A percentile compares a stretch with the other conserved stretches of the same genome.
phyloP scores from a whole-genome alignment of 2,888 invertebrate genomes.

The Rosalia funebris region DNA sequence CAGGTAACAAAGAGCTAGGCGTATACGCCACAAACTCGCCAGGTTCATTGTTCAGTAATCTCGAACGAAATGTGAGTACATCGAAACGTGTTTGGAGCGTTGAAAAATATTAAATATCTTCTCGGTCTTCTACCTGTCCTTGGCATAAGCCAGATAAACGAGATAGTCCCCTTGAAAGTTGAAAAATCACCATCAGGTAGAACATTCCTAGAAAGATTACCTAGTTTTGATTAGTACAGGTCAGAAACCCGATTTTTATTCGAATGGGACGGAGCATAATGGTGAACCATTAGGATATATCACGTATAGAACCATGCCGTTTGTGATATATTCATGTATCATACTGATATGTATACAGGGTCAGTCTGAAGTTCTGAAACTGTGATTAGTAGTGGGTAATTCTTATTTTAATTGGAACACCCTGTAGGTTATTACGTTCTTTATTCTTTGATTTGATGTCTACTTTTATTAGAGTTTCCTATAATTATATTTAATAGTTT shows the following conservation, averaged over 20 bases:
- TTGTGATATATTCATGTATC: no score
- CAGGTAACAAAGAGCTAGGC: background rate
- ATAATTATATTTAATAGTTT: no score
- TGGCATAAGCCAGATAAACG: background rate
- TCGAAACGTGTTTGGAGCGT: constrained; percentile 19
- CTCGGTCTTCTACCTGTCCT: constrained; percentile 16
- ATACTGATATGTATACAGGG: no score
- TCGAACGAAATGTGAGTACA: background rate
- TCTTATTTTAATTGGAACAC: no score
- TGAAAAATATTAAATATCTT: constrained; percentile 28
- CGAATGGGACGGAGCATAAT: constrained; percentile 10
- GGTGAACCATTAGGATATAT: background rate
- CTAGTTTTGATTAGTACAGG: constrained; percentile 36
- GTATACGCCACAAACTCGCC: background rate
- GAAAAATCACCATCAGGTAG: constrained; percentile 29
- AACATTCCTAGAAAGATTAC: constrained; percentile 38
- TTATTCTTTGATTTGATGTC: no score
- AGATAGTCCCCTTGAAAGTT: constrained; percentile 18
- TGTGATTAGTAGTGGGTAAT: no score
- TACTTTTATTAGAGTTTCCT: no score
- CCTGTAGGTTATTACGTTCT: no score
- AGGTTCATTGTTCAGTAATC: background rate
- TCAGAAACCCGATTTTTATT: constrained; percentile 17
- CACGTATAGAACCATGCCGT: no score
- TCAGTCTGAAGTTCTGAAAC: no score